phyloP scores from a whole-genome alignment of 1,140 invertebrate species.

The Hestina assimilis region DNA sequence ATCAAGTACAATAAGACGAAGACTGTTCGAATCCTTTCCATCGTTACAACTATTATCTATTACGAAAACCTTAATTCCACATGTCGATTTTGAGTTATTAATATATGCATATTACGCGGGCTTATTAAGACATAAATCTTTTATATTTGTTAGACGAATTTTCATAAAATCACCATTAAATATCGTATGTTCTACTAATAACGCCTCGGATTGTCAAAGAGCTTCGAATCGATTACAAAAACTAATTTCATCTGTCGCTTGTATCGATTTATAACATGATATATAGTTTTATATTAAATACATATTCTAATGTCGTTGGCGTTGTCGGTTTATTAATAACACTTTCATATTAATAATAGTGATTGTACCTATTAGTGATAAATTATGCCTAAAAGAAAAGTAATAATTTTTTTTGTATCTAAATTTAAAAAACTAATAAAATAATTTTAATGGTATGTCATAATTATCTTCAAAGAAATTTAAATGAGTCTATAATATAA shows the following conservation, averaged over 20 bases:
- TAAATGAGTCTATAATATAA: too few species aligned
- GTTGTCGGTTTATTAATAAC: background rate
- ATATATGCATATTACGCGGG: background rate
- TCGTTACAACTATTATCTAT: background rate
- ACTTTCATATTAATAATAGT: background rate
- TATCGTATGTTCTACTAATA: conserved; percentile 34
- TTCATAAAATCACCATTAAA: conserved; percentile 47
- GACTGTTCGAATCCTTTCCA: too few species aligned
- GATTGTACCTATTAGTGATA: too few species aligned
- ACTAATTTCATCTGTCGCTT: conserved; percentile 40
- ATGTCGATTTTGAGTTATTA: background rate
- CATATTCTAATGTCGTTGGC: background rate
- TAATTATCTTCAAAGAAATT: too few species aligned
- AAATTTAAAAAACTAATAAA: too few species aligned
- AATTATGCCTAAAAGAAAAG: too few species aligned
- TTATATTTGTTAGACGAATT: conserved; percentile 29
- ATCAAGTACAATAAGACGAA: too few species aligned
- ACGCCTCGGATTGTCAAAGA: conserved; percentile 20
- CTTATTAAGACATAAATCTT: conserved; percentile 31
- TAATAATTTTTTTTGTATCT: too few species aligned
- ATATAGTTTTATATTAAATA: background rate
- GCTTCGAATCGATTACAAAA: conserved; percentile 43
- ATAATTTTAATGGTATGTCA: too few species aligned
- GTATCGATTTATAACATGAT: conserved; percentile 34
- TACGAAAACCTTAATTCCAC: background rate